Base-by-base conservation (phyloP, 2,113 vertebrate genomes). In the Amblyornis subalaris region DNA sequence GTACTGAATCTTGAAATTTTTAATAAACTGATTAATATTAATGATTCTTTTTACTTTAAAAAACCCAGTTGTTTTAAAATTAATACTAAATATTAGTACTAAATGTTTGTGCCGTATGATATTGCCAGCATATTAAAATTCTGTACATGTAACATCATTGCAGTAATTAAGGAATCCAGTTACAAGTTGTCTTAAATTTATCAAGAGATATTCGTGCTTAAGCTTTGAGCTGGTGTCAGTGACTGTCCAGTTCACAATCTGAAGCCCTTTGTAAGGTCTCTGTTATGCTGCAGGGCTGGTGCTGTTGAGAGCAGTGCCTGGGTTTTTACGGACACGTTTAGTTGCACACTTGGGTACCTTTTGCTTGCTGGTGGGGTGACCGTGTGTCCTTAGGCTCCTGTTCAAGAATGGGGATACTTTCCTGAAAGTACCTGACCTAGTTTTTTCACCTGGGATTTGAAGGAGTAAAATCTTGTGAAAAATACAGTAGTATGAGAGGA, bases 201-300 rank as follows among this genome's bases (percentile, higher is more conserved):
- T 28, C 1, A 12, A 1, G 60, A 74, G 14, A 4, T n/a, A 3
- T 48, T 18, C 31, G 15, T 50, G 18, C 26, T 55, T 62, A 35
- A 82, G 17, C 21, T 35, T 40, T 28, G 16, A 19, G 3, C 51
- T 24, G 33, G 6, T 62, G 70, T 78, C 48, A 10, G 26, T 42
- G 54, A 9, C 42, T 36, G 36, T 21, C 4, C 0, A 0, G 22
- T 47, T 60, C 1, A 0, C 22, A 29, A 1, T 28, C 42, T 21
- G 79, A 24, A 57, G n/a, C 36, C 21, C n/a, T 48, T 42, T 31
- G 17, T 2, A 15, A 53, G 54, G 11, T 55, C 36, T 16, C 11
- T 36, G 16, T 18, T 77, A 45, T 81, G 24, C 67, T 86, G 33
- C 36, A 24, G 73, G 35, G 33, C 14, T 5, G 9, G 25, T 66